These are phyloP conservation scores for Sarcophaga bullata DNA, from an alignment of 1,140 invertebrate species.

Conservation along the genomic window DNA sequence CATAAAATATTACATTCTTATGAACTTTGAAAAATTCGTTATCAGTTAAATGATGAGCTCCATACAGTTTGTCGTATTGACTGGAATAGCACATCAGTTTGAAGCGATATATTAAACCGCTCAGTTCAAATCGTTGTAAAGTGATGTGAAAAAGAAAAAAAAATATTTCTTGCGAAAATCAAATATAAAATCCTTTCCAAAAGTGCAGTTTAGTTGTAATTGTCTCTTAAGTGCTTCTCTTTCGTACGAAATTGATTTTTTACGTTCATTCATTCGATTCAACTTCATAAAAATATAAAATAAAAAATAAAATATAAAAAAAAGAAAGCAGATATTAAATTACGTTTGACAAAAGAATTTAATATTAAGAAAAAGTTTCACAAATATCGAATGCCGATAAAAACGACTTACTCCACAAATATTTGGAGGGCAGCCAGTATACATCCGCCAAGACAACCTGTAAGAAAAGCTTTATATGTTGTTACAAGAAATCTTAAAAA, in stretches of 20 bases:
- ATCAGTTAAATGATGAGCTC: conserved; percentile 22
- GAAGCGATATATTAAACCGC: conserved; percentile 21
- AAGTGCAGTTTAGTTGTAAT: background rate
- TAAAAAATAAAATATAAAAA: background rate
- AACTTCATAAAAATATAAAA: background rate
- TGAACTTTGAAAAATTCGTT: background rate
- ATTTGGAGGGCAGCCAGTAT: conserved; percentile 37
- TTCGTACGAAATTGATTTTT: conserved; percentile 1
- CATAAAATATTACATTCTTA: background rate
- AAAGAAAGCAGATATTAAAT: background rate
- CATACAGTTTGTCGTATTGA: background rate
- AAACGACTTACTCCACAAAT: conserved; percentile 21
- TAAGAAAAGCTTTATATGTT: background rate
- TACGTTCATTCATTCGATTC: background rate
- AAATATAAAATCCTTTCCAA: background rate
- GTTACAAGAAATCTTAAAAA: too few species aligned
- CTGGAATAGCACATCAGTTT: conserved; percentile 24
- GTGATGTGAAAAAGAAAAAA: background rate
- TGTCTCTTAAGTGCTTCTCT: background rate
- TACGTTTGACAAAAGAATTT: conserved; percentile 25
- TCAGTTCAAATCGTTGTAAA: background rate
- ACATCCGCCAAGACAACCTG: conserved; percentile 28
- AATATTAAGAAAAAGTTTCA: conserved; percentile 14
- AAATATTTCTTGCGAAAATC: background rate
- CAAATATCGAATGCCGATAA: conserved; percentile 26